Conservation (phyloP, 2,888 invertebrate genomes). For the Antitype chi region DNA sequence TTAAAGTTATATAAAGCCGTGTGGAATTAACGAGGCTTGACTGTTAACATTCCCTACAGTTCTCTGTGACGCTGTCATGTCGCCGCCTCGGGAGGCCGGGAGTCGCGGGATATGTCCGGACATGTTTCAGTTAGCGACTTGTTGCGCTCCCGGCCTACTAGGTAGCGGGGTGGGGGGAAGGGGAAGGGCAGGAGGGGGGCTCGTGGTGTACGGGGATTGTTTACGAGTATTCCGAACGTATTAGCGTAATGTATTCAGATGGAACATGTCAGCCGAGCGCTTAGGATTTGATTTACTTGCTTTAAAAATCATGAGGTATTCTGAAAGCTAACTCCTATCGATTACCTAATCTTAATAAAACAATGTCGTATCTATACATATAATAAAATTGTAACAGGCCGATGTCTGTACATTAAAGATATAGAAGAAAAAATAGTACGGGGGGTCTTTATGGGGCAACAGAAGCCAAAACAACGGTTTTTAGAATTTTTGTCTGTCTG, state of each 20-base stretch:
- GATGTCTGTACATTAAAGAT: no score
- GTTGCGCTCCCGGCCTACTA: conserved; percentile 39
- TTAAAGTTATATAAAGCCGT: background rate
- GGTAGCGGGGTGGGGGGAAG: conserved; percentile 1
- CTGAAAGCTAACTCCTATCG: background rate
- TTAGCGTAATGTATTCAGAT: conserved; percentile 51
- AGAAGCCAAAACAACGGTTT: no score
- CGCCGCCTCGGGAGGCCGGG: background rate
- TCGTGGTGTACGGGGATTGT: conserved; percentile 7
- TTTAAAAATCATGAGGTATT: conserved; percentile 7
- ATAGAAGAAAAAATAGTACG: no score
- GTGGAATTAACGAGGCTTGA: background rate
- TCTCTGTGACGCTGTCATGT: background rate
- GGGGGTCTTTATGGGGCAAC: no score
- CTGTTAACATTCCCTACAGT: background rate
- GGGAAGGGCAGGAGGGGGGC: background rate
- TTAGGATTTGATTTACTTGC: conserved; percentile 28
- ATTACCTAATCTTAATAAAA: background rate
- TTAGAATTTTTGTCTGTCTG: no score
- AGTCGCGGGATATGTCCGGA: conserved; percentile 26
- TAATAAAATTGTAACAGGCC: no score
- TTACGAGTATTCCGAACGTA: conserved; percentile 42
- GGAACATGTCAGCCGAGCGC: conserved; percentile 25
- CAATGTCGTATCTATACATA: no score
- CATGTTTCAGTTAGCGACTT: conserved; percentile 45